These are phyloP conservation scores for Diachrysia chrysitis DNA, from an alignment of 2,888 invertebrate species.

Conservation along the genomic window DNA sequence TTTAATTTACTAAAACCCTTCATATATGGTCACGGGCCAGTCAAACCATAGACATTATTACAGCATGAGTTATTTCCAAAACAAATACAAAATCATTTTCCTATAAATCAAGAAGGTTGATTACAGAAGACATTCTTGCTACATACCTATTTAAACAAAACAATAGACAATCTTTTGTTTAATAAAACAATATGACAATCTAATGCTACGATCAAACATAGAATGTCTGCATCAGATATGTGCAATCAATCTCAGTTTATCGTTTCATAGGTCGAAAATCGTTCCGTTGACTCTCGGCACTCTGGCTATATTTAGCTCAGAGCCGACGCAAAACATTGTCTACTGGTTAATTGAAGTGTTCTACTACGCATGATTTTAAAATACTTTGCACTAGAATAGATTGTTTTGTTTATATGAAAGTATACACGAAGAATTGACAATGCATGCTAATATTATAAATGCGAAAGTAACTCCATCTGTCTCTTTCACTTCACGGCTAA, in stretches of 20 bases:
- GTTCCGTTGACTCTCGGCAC: constrained; percentile 43
- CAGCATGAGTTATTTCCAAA: no score
- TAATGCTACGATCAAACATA: neutral
- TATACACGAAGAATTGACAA: neutral
- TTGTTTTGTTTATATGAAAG: neutral
- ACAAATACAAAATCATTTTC: no score
- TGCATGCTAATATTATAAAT: neutral
- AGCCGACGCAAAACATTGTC: constrained; percentile 19
- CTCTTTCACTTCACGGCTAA: no score
- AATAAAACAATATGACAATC: neutral
- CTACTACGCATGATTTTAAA: constrained; percentile 28
- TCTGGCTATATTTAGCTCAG: constrained; percentile 45
- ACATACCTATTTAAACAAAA: neutral
- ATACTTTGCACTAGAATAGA: neutral
- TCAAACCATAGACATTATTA: no score
- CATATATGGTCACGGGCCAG: no score
- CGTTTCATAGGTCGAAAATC: constrained; percentile 20
- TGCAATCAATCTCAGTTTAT: constrained; percentile 41
- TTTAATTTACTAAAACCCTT: no score
- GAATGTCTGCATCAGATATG: constrained; percentile 37
- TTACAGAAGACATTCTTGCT: neutral
- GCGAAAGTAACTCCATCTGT: no score
- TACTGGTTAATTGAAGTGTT: neutral
- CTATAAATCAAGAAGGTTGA: no score
- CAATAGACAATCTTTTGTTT: neutral